Percentiles rank a stretch among this genome's conserved stretches.
phyloP scores from a whole-genome alignment of 2,113 vertebrate species.

The Pedetes capensis region DNA sequence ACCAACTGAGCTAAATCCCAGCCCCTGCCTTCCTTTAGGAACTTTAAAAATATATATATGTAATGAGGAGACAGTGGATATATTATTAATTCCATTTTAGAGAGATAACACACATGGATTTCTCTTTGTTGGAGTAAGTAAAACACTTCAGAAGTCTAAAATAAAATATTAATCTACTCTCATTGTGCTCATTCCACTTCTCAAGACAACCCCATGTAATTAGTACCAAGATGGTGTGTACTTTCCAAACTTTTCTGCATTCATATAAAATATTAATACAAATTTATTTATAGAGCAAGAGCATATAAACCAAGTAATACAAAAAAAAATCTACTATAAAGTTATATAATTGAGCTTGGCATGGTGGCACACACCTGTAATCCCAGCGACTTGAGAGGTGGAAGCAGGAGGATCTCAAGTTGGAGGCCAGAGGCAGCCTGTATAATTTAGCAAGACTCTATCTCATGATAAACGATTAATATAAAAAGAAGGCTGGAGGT shows the following conservation, averaged over 20 bases:
- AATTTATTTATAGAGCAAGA: not conserved
- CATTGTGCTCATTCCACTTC: not conserved
- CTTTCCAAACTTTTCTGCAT: not conserved
- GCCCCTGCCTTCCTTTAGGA: not conserved
- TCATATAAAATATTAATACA: not conserved
- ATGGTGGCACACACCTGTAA: too few relatives aligned
- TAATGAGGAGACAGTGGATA: not conserved
- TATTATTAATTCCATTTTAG: constrained; percentile 11
- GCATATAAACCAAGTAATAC: not conserved
- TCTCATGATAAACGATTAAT: too few relatives aligned
- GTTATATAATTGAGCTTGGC: too few relatives aligned
- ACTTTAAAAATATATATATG: not conserved
- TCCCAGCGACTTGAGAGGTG: too few relatives aligned
- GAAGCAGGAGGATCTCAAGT: too few relatives aligned
- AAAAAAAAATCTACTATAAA: not conserved
- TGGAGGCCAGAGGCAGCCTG: too few relatives aligned
- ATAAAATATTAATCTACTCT: not conserved
- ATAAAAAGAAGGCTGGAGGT: too few relatives aligned
- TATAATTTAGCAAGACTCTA: too few relatives aligned
- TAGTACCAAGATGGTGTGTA: not conserved
- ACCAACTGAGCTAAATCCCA: too few relatives aligned
- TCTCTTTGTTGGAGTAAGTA: not conserved
- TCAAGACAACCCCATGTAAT: not conserved
- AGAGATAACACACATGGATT: not conserved
- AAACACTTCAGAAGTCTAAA: not conserved